A percentile compares a stretch with the other conserved stretches of the same genome.
Conservation (phyloP, 2,113 vertebrate genomes). For the Neoarius graeffei region DNA sequence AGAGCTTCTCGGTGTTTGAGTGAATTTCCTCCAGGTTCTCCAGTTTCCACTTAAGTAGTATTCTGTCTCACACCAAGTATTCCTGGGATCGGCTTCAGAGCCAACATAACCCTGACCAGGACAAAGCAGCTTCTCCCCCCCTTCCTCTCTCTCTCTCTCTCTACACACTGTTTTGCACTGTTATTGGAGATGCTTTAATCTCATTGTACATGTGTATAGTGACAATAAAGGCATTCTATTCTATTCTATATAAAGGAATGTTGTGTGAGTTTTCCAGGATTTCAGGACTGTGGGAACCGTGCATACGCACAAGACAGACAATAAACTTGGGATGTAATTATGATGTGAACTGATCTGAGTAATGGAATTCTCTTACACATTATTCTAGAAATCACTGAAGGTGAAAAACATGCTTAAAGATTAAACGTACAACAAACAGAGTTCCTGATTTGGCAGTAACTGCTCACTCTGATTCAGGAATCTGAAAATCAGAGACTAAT, state of each 20-base stretch:
- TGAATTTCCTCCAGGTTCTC: neutral
- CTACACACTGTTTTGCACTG: too few relatives aligned
- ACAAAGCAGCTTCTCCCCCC: too few relatives aligned
- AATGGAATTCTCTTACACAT: neutral
- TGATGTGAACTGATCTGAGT: neutral
- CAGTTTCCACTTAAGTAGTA: neutral
- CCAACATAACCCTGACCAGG: neutral
- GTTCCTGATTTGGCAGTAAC: neutral
- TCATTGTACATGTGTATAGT: too few relatives aligned
- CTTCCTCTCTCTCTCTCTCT: too few relatives aligned
- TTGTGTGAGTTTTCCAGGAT: neutral
- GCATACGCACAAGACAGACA: neutral
- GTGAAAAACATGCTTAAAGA: neutral
- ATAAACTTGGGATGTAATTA: neutral
- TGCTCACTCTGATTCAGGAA: neutral
- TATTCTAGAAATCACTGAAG: neutral
- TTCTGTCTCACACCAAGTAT: neutral
- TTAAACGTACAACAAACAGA: neutral
- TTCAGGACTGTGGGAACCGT: neutral
- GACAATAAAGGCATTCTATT: too few relatives aligned
- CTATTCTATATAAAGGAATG: too few relatives aligned
- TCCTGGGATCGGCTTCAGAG: neutral
- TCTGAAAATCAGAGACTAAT: neutral
- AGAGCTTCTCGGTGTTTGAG: neutral
- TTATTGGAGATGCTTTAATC: too few relatives aligned